Percentiles rank a stretch among this genome's conserved stretches.
Evolutionary conservation across 2,797 vertebrate genomes (phyloP).

Genomic region (Streptopelia turtur): DNA sequence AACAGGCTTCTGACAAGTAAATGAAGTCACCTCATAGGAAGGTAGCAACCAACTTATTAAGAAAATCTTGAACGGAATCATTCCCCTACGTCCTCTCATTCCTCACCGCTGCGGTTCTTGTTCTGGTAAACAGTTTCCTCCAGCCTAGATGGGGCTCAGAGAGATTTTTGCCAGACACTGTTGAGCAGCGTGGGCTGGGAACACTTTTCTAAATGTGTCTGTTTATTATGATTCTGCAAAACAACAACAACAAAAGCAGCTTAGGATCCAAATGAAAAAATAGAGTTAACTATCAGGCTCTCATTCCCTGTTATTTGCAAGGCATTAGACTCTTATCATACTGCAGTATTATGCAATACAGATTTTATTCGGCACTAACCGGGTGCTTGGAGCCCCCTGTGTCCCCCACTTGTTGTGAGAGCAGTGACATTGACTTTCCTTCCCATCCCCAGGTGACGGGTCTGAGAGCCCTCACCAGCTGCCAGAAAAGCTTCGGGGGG

Average conservation of each 20-base stretch:
- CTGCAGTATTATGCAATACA: not conserved
- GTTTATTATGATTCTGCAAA: not conserved
- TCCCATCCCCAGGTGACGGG: not conserved
- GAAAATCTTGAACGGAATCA: not conserved
- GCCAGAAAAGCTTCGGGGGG: not conserved
- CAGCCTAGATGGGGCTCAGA: not conserved
- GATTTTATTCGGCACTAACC: fast-evolving
- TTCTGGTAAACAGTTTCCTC: not conserved
- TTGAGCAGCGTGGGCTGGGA: not conserved
- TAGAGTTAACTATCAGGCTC: not conserved
- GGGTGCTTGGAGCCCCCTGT: not conserved
- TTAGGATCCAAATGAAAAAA: not conserved
- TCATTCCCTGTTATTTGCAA: not conserved
- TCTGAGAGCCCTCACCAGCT: not conserved
- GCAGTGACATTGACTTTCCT: not conserved
- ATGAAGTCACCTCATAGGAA: not conserved
- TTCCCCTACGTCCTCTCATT: not conserved
- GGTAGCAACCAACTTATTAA: not conserved
- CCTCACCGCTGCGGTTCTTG: not conserved
- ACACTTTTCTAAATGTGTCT: not conserved
- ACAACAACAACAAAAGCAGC: not conserved
- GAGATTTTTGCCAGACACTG: not conserved
- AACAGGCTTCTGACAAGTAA: not conserved
- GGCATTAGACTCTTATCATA: fast-evolving
- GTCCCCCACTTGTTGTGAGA: too few species aligned